phyloP scores from a whole-genome alignment of 2,113 vertebrate species.

The Ibidorhyncha struthersii region DNA sequence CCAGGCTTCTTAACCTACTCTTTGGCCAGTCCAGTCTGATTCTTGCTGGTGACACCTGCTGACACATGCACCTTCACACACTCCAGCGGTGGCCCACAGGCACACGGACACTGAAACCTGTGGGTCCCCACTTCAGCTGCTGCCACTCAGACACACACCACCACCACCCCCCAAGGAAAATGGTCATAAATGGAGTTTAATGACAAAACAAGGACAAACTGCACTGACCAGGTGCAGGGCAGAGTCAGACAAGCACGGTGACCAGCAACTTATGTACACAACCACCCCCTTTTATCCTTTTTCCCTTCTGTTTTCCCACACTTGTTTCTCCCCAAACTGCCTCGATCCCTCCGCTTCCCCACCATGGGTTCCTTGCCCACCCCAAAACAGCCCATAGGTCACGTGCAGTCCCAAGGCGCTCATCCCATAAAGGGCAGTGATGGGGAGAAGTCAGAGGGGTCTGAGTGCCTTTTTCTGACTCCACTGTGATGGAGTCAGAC shows the following conservation, averaged over 20 bases:
- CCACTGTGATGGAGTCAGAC: rapidly evolving
- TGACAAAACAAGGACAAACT: not conserved
- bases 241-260: rapidly evolving
- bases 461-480: not conserved
- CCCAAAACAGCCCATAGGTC: not conserved
- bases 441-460: not conserved
- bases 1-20: rapidly evolving
- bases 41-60: not conserved
- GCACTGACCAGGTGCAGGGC: rapidly evolving
- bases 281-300: not conserved
- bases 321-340: not conserved
- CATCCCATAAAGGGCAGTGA: not conserved
- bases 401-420: not conserved
- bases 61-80: rapidly evolving
- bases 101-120: rapidly evolving
- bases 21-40: not conserved
- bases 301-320: not conserved
- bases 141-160: not conserved
- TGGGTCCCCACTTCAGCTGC: not conserved
- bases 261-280: not conserved
- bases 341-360: not conserved
- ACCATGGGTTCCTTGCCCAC: not conserved
- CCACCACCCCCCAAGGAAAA: not conserved
- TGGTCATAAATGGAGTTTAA: not conserved
- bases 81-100: rapidly evolving